Conservation (phyloP, 2,888 invertebrate genomes). For the Tinea pellionella region DNA sequence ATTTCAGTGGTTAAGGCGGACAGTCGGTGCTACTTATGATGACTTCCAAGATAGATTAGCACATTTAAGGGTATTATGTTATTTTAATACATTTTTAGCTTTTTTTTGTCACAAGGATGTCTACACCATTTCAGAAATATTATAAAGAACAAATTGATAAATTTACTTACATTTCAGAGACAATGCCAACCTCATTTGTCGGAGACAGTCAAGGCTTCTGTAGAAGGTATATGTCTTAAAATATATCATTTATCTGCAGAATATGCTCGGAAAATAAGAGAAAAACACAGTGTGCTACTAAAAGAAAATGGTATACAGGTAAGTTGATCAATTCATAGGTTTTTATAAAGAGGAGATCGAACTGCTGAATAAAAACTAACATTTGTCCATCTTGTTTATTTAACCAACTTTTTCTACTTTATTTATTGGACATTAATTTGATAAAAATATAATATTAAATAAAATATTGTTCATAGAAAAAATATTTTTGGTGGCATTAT, state of each 20-base stretch:
- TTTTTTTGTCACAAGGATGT: too few relatives aligned
- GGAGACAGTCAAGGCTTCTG: constrained; percentile 93
- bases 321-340: too few relatives aligned
- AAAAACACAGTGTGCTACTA: constrained; percentile 86
- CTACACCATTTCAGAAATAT: not conserved
- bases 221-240: constrained; percentile 95
- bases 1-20: constrained; percentile 93
- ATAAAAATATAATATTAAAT: too few relatives aligned
- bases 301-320: constrained; percentile 86
- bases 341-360: too few relatives aligned
- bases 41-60: constrained; percentile 91
- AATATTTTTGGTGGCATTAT: too few relatives aligned
- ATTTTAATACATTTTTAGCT: too few relatives aligned
- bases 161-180: constrained; percentile 54
- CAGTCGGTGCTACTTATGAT: constrained; percentile 93
- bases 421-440: not conserved
- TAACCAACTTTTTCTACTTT: not conserved
- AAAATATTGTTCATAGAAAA: too few relatives aligned
- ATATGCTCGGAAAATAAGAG: constrained; percentile 89
- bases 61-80: constrained; percentile 76
- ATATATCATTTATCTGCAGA: constrained; percentile 93
- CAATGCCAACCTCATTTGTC: constrained; percentile 97
- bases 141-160: too few relatives aligned
- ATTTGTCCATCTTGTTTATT: too few relatives aligned
- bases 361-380: too few relatives aligned